A percentile compares a stretch with the other conserved stretches of the same genome.
These are phyloP conservation scores for Ruditapes philippinarum DNA, from an alignment of 1,140 invertebrate species.

Conservation along the genomic window DNA sequence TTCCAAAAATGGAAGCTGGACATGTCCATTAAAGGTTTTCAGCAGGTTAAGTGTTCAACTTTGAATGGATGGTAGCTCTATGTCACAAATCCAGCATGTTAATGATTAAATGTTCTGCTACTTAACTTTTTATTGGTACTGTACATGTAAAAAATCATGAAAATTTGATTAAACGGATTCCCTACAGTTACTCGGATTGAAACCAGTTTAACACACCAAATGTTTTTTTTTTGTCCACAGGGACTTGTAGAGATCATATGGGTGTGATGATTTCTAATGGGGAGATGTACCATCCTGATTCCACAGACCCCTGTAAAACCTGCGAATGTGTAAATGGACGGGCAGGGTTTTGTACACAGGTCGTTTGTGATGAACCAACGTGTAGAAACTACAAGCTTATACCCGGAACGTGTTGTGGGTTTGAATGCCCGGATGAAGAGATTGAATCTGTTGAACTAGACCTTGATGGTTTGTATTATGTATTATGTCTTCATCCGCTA, in stretches of 20 bases:
- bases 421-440: slow-evolving; percentile 34
- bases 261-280: neutral
- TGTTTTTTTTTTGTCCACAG: slow-evolving; percentile 9
- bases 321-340: slow-evolving; percentile 1
- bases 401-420: slow-evolving; percentile 57
- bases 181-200: too few relatives aligned
- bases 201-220: too few relatives aligned
- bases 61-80: too few relatives aligned
- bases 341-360: neutral
- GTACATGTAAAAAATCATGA: too few relatives aligned
- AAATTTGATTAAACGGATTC: too few relatives aligned
- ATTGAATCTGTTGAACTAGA: neutral
- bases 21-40: too few relatives aligned
- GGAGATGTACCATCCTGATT: neutral
- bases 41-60: too few relatives aligned
- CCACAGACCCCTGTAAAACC: slow-evolving; percentile 3
- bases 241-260: neutral
- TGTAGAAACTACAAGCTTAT: slow-evolving; percentile 34
- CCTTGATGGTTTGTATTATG: slow-evolving; percentile 24
- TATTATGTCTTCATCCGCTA: too few relatives aligned
- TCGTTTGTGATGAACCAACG: slow-evolving; percentile 44
- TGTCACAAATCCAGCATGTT: too few relatives aligned
- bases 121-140: too few relatives aligned
- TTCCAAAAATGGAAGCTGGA: too few relatives aligned
- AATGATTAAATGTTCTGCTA: too few relatives aligned